Evolutionary conservation across 2,888 invertebrate genomes (phyloP).

Genomic region (Torymus aiolomorphi): DNA sequence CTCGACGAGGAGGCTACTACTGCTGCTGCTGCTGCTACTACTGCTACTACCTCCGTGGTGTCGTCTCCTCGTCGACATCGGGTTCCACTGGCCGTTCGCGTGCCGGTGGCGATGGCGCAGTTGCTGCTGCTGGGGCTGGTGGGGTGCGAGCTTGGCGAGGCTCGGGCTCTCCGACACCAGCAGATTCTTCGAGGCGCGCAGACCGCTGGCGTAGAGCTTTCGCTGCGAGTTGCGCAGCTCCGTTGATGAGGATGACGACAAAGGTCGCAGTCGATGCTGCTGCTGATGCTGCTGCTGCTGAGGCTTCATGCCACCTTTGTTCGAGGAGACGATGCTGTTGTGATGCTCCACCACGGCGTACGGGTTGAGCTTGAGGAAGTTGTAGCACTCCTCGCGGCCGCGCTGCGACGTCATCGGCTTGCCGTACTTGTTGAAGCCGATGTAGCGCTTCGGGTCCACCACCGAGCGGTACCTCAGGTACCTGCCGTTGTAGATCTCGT

Average conservation of each 20-base stretch:
- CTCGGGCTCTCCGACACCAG: not conserved
- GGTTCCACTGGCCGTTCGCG: conserved; percentile 69
- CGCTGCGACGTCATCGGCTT: conserved; percentile 76
- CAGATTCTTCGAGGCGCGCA: conserved; percentile 33
- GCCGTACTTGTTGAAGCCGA: conserved; percentile 81
- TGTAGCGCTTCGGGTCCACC: conserved; percentile 79
- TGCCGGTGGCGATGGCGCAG: conserved; percentile 72
- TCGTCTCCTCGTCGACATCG: conserved; percentile 68
- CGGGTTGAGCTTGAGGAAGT: conserved; percentile 81
- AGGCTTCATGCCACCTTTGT: conserved; percentile 69
- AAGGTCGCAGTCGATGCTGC: no score
- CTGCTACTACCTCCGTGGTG: conserved; percentile 61
- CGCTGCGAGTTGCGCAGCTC: conserved; percentile 56
- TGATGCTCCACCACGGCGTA: conserved; percentile 81
- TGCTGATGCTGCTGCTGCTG: conserved; percentile 49
- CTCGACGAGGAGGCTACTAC: conserved; percentile 39
- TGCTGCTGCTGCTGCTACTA: conserved; percentile 36
- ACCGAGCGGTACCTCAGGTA: conserved; percentile 82
- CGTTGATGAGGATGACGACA: not conserved
- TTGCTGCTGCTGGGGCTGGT: conserved; percentile 36
- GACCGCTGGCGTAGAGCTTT: conserved; percentile 76
- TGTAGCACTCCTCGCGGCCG: conserved; percentile 78
- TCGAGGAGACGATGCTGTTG: conserved; percentile 79
- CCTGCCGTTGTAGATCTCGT: conserved; percentile 80
- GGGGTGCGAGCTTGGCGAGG: conserved; percentile 21